These are phyloP conservation scores for Noturus placidus DNA, from an alignment of 2,113 vertebrate genomes.

Conservation along the genomic window DNA sequence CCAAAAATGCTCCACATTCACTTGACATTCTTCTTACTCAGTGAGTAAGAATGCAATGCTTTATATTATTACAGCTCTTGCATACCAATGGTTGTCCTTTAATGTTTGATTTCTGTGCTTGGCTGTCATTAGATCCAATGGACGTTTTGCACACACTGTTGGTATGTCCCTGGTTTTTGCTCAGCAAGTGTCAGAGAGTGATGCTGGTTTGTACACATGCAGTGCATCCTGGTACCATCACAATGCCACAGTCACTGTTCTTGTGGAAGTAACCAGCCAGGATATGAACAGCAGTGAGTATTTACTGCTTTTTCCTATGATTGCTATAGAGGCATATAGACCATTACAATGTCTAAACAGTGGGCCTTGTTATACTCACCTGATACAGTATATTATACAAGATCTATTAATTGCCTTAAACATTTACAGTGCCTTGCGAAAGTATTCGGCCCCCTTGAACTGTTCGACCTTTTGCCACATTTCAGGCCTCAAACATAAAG, in stretches of 20 bases:
- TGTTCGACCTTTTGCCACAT: too few relatives aligned
- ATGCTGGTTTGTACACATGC: constrained; percentile 67
- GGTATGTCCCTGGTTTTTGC: constrained; percentile 59
- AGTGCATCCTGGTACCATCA: constrained; percentile 68
- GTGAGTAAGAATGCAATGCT: background rate
- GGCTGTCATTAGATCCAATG: constrained; percentile 61
- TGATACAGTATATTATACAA: background rate
- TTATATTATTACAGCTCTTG: background rate
- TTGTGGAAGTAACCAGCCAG: constrained; percentile 61
- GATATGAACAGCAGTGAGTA: constrained; percentile 57
- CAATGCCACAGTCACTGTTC: constrained; percentile 57
- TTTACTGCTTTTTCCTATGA: background rate
- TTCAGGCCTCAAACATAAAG: too few relatives aligned
- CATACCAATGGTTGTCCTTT: background rate
- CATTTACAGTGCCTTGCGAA: too few relatives aligned
- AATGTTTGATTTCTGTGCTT: constrained; percentile 11
- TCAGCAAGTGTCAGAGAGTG: constrained; percentile 44
- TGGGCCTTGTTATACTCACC: background rate
- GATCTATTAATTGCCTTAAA: background rate
- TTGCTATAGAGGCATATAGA: background rate
- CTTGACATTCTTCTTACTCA: background rate
- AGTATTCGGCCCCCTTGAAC: too few relatives aligned
- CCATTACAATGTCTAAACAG: background rate
- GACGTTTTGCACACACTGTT: constrained; percentile 53
- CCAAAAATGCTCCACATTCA: background rate